Base-by-base conservation (phyloP, 2,113 vertebrate genomes). In the Petromus typicus region DNA sequence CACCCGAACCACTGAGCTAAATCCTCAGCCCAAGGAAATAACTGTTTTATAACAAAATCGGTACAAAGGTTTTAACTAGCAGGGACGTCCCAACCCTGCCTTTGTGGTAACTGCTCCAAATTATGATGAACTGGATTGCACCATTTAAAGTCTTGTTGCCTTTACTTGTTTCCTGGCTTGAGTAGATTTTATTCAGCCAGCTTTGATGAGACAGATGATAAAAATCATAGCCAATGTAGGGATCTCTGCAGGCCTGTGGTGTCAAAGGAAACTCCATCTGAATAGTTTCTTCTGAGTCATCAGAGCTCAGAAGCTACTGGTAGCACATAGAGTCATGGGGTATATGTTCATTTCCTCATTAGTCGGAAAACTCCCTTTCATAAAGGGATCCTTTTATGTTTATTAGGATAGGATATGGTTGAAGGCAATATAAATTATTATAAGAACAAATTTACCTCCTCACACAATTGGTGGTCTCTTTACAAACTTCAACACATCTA, bases 401-500 rank as follows among this genome's bases (percentile, higher is more conserved):
- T 94, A 73, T 11, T 43, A 76, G 22, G 40, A 51, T 43, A 76
- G 22, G 40, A 51, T 83, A 90, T 40, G 45, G 7, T 67, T 79
- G 37, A 43, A 63, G 34, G 59, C 66, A 93, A 86, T 79, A 11
- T 34, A 61, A 48, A 66, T 91, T 69, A 73, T 67, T 32, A 22
- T 73, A 37, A 78, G 51, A 84, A 91, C 80, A 79, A 37, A 43
- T 92, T 76, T 48, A 34, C 80, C 22, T 89, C 73, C n/a, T 91
- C 57, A 61, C 17, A 54, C 22, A 84, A 59, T 86, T 34, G 73
- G 18, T 66, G 25, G 4, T 37, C 30, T 51, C 51, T 93, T 92
- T 92, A 61, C 73, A 95, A 85, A 86, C 64, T 81, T 73, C 84
- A 96, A 83, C 13, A 40, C n/a, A 79, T 51, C 32, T 59, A 79